Evolutionary conservation across 1,140 invertebrate species (phyloP).

Genomic region (Pissodes strobi): DNA sequence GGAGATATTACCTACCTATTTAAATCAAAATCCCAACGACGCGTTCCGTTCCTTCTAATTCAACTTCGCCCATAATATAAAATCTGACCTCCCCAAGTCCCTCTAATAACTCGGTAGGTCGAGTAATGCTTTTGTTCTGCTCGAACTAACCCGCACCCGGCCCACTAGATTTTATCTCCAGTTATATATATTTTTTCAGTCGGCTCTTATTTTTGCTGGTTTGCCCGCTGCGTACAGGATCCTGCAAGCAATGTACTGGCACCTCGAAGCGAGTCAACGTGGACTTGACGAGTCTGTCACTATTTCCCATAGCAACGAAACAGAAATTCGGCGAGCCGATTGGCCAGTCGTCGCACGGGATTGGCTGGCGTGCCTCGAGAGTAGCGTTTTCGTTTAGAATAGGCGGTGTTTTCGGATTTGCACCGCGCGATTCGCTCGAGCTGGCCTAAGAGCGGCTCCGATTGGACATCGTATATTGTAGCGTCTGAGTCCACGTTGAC

Average conservation of each 20-base stretch:
- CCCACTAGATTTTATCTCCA: constrained; percentile 55
- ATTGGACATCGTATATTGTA: constrained; percentile 40
- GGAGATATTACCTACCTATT: no score
- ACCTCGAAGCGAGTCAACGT: constrained; percentile 53
- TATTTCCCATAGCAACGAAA: constrained; percentile 45
- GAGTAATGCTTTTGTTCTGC: constrained; percentile 53
- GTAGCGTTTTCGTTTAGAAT: constrained; percentile 46
- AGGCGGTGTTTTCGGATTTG: constrained; percentile 36
- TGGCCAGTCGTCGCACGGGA: constrained; percentile 28
- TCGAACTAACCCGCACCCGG: constrained; percentile 50
- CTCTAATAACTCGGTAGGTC: constrained; percentile 53
- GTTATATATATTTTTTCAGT: constrained; percentile 56
- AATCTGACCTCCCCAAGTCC: constrained; percentile 40
- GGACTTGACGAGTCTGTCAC: constrained; percentile 47
- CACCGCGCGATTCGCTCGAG: constrained; percentile 30
- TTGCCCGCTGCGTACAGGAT: constrained; percentile 54
- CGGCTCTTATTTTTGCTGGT: constrained; percentile 57
- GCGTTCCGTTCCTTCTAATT: no score
- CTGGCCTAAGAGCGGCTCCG: background rate
- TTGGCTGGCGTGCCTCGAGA: constrained; percentile 40
- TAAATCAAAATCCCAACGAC: no score
- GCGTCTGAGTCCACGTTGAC: constrained; percentile 49
- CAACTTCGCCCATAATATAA: no score
- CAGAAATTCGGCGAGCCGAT: constrained; percentile 35
- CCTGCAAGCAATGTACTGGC: constrained; percentile 55